Evolutionary conservation across 2,888 invertebrate species (phyloP), one percentile per base, ranked within the genome.

Genomic region (Drosophila birchii): DNA sequence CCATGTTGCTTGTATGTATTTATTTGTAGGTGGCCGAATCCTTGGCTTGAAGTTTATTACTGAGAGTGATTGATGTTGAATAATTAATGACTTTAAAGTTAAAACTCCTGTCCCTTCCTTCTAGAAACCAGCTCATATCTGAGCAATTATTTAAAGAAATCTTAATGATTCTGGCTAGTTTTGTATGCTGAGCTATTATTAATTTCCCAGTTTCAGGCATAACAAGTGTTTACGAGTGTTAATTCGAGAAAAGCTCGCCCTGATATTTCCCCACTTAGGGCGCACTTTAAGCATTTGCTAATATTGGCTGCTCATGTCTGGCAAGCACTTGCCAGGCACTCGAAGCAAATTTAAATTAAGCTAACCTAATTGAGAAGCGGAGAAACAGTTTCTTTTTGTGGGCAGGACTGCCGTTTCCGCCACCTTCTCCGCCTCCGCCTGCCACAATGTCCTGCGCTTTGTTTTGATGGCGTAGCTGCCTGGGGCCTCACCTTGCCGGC

Each of bases 281-380:
- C 57, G 32, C 39, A 61, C 75, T 79, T 76, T 72, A 78, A 78
- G 70, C 67, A 49, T 53, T 70, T 58, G 87, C 78, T 85, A 68
- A 74, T 73, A 73, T 79, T 88, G 61, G 60, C 67, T 47, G 60
- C 69, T 82, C 88, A 88, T 84, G 73, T 86, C 75, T 76, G 64
- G 59, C 89, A 75, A 86, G 72, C 81, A 62, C 69, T 62, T 44
- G 55, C 20, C 57, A 75, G 23, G 54, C 66, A 77, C 84, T 84
- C 51, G 79, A 70, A 77, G 85, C 70, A 75, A 87, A 89, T 89
- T 85, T 85, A 85, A 87, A 85, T 87, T 89, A 89, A 87, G 89
- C 87, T 66, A 62, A 84, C 75, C 78, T 88, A 84, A 88, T 88
- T 84, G 83, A 77, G 78, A 62, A 69, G 59, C 47, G 58, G 47